These are phyloP conservation scores for Tetrao urogallus DNA, from an alignment of 2,113 vertebrate genomes.

Conservation along the genomic window DNA sequence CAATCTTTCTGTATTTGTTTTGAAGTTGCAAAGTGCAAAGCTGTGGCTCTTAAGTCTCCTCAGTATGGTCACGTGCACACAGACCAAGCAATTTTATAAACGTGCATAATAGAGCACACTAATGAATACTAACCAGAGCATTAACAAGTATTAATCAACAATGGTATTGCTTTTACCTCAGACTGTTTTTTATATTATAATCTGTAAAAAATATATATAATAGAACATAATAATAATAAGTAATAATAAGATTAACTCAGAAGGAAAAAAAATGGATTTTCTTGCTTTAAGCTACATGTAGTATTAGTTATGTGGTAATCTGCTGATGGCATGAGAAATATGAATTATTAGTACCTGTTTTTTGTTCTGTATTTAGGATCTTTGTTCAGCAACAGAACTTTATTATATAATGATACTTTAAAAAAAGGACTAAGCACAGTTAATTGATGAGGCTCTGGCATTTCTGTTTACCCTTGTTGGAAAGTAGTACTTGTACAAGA, in stretches of 20 bases:
- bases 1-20: neutral
- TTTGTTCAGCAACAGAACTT: neutral
- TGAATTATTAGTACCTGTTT: neutral
- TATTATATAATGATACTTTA: neutral
- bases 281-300: neutral
- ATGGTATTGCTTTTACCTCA: neutral
- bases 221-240: too few relatives aligned
- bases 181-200: neutral
- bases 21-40: neutral
- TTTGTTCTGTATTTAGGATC: neutral
- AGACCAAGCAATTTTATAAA: neutral
- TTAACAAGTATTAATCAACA: neutral
- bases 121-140: neutral
- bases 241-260: neutral
- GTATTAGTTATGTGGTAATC: neutral
- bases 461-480: neutral
- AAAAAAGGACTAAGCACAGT: neutral
- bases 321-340: neutral
- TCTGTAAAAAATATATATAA: too few relatives aligned
- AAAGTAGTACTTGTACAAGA: neutral
- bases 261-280: neutral
- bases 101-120: neutral
- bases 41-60: neutral
- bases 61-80: fast-evolving
- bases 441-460: neutral